Percentiles rank a stretch among this genome's conserved stretches.
Conservation (phyloP, 2,888 invertebrate genomes). For the Folsomia manolachei region DNA sequence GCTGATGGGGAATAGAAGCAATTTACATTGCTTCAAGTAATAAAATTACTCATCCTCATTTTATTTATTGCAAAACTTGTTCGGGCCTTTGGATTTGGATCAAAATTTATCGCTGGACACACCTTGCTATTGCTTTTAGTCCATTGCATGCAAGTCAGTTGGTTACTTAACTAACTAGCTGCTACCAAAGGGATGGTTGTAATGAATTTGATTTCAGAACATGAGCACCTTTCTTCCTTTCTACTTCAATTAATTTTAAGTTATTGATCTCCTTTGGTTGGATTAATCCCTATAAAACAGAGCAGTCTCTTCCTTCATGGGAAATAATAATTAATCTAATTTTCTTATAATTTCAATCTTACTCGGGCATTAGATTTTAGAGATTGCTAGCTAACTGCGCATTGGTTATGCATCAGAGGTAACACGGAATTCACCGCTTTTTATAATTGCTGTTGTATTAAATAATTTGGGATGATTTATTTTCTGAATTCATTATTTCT, state of each 20-base stretch:
- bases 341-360: neutral
- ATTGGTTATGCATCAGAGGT: too few species aligned
- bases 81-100: neutral
- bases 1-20: neutral
- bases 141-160: too few species aligned
- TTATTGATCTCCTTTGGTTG: neutral
- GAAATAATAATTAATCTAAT: neutral
- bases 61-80: constrained; percentile 14
- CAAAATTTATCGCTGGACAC: constrained; percentile 7
- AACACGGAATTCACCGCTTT: too few species aligned
- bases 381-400: too few species aligned
- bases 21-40: neutral
- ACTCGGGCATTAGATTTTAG: neutral
- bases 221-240: neutral
- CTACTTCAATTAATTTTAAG: neutral
- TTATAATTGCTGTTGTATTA: too few species aligned
- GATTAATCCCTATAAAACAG: too few species aligned
- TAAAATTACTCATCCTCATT: constrained; percentile 5
- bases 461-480: too few species aligned
- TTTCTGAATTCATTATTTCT: too few species aligned
- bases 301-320: neutral
- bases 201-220: neutral
- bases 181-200: too few species aligned
- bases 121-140: neutral
- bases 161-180: too few species aligned